phyloP scores from a whole-genome alignment of 2,797 vertebrate genomes.

The Monodelphis domestica region DNA sequence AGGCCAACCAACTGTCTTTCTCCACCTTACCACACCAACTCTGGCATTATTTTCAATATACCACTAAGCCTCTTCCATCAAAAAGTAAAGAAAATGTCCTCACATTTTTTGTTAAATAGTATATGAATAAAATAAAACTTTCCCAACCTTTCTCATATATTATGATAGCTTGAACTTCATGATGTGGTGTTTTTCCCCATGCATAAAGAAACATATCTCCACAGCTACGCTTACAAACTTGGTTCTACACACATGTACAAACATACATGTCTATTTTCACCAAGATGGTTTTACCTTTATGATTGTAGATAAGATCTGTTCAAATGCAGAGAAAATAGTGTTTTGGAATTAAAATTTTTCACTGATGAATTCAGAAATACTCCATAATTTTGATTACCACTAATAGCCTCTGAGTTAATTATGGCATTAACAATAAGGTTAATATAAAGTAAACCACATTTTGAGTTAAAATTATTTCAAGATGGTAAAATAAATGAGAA shows the following conservation, averaged over 20 bases:
- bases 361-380: not conserved
- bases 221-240: not conserved
- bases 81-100: not conserved
- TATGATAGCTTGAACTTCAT: not conserved
- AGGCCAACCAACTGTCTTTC: not conserved
- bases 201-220: not conserved
- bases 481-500: not conserved
- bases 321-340: not conserved
- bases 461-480: slow-evolving; percentile 24
- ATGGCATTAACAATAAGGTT: slow-evolving; percentile 9
- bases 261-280: not conserved
- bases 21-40: not conserved
- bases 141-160: not conserved
- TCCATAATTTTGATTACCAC: not conserved
- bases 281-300: not conserved
- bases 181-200: not conserved
- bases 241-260: not conserved
- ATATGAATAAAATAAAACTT: too few relatives aligned
- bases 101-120: not conserved
- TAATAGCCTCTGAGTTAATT: slow-evolving; percentile 20
- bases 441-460: slow-evolving; percentile 12
- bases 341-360: not conserved
- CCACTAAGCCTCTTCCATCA: not conserved
- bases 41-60: not conserved
- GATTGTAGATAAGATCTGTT: not conserved